phyloP scores from a whole-genome alignment of 2,888 invertebrate genomes.

The Bruchidius siliquastri region DNA sequence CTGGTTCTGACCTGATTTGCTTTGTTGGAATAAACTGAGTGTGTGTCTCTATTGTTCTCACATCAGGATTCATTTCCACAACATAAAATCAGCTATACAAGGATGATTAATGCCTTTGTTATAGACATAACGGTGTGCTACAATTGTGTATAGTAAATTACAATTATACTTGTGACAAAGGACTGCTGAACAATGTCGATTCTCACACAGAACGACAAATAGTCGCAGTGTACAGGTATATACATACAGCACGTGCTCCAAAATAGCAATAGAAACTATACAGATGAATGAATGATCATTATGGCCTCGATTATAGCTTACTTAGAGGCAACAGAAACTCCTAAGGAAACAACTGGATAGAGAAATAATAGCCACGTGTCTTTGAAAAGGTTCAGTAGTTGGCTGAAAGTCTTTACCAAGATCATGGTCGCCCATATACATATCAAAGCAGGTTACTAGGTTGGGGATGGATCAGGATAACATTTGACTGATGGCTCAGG shows the following conservation, averaged over 20 bases:
- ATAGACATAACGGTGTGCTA: background rate
- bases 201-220: background rate
- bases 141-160: background rate
- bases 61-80: background rate
- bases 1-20: too few species aligned
- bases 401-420: background rate
- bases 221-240: background rate
- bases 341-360: too few species aligned
- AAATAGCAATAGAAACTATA: background rate
- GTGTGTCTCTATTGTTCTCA: too few species aligned
- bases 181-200: background rate
- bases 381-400: background rate
- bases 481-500: too few species aligned
- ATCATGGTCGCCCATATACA: too few species aligned
- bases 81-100: background rate
- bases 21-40: too few species aligned
- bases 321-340: background rate
- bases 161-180: background rate
- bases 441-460: too few species aligned
- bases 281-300: background rate
- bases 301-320: background rate
- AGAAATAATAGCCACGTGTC: background rate
- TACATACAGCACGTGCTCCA: background rate
- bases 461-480: too few species aligned
- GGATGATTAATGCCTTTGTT: background rate